These are phyloP conservation scores for Chloroceryle amazona DNA, from an alignment of 2,797 vertebrate species.

Conservation along the genomic window DNA sequence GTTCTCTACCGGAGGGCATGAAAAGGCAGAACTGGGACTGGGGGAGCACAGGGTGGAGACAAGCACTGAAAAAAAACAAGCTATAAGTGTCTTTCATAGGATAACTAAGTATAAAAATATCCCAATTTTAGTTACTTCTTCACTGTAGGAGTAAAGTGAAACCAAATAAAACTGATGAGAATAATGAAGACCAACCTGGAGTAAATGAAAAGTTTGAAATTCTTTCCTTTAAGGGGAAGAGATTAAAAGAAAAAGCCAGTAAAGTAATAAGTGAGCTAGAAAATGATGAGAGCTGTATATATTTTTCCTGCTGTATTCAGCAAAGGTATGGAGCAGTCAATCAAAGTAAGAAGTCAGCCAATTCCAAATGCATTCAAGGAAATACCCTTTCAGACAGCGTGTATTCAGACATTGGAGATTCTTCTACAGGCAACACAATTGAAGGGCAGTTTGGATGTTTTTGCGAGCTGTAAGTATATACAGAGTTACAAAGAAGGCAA, in stretches of 20 bases:
- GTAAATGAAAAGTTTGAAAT: constrained; percentile 15
- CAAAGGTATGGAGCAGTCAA: neutral
- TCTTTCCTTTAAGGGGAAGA: neutral
- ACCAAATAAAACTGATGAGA: neutral
- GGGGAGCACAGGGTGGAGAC: neutral
- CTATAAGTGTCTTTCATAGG: neutral
- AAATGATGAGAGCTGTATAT: neutral
- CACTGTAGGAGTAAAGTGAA: neutral
- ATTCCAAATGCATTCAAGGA: constrained; percentile 6
- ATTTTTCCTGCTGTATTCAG: neutral
- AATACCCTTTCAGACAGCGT: neutral
- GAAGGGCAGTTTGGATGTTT: neutral
- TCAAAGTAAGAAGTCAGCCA: neutral
- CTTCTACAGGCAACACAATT: neutral
- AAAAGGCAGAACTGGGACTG: neutral
- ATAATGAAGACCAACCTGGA: neutral
- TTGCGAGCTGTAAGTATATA: neutral
- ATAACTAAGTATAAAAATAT: constrained; percentile 9
- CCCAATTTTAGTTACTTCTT: neutral
- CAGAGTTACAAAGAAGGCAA: neutral
- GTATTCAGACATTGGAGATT: neutral
- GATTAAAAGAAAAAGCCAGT: neutral
- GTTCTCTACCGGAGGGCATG: neutral
- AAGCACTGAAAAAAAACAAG: neutral
- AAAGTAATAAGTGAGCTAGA: neutral